Evolutionary conservation across 23 tunicate genomes (phyloP).

Genomic region (Halocynthia roretzi): DNA sequence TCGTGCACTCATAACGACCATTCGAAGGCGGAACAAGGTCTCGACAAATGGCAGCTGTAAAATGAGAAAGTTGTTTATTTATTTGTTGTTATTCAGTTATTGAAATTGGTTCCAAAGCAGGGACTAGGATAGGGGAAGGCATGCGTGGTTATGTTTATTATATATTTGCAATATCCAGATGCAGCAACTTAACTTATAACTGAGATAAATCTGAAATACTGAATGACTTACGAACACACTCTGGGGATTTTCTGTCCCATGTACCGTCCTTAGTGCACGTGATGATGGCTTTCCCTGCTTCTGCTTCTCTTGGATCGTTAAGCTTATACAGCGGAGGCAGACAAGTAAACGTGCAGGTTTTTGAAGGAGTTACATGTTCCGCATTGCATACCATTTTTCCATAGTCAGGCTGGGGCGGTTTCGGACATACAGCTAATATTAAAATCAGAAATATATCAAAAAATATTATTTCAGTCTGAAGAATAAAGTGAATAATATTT

Average conservation of each 20-base stretch:
- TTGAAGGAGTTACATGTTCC: conserved; percentile 30
- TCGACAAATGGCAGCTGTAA: conserved; percentile 52
- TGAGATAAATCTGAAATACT: background rate
- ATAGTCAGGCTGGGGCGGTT: conserved; percentile 33
- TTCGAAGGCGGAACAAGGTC: conserved; percentile 54
- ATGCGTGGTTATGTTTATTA: background rate
- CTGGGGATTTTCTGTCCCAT: conserved; percentile 69
- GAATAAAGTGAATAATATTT: too few species aligned
- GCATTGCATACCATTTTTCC: conserved; percentile 56
- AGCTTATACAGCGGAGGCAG: conserved; percentile 38
- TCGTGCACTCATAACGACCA: conserved; percentile 51
- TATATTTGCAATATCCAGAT: background rate
- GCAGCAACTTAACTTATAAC: background rate
- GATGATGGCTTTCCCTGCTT: conserved; percentile 5
- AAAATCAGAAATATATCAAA: background rate
- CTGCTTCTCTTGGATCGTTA: conserved; percentile 18
- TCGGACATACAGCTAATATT: conserved; percentile 60
- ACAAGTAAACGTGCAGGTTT: conserved; percentile 64
- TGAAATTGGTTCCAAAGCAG: background rate
- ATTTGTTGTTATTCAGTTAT: background rate
- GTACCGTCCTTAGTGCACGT: conserved; percentile 39
- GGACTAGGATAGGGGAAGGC: background rate
- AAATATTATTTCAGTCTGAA: too few species aligned
- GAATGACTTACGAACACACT: conserved; percentile 63
- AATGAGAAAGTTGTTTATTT: background rate